Base-by-base conservation (phyloP, 1,140 invertebrate species). In the Latrodectus geometricus region DNA sequence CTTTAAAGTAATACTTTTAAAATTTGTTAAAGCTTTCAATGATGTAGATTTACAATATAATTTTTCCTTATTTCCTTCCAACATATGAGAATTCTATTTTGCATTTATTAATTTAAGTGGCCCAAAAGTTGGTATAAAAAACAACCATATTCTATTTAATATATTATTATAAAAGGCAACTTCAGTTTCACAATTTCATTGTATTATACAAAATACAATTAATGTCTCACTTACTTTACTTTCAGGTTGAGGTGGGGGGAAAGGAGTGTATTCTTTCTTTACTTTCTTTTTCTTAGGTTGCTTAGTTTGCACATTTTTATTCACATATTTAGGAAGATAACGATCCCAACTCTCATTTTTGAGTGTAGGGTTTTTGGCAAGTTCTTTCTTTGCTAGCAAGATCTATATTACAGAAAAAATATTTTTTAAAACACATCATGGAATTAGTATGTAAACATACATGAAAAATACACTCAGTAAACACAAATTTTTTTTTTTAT, bases 321-420 rank as follows among this genome's bases (percentile, higher is more conserved):
- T 95, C 89, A 95, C 97, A 90, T 99, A 99, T 89, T 97, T 98
- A 0, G 99, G 99, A 85, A 99, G 91, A 91, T 99, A 99, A 87
- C 97, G 93, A 61, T 98, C 96, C 99, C 99, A 99, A 90, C 96
- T 97, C 92, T 99, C 97, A 92, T 98, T 95, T 91, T 95, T 96
- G 35, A 99, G 90, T 89, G 95, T 95, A 0, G 96, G 95, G 93
- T 99, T 96, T 88, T 97, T 99, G 85, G 95, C 95, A 35, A 99
- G 91, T 92, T 99, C 98, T 89, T 95, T 93, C 91, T 99, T 99
- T 72, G 99, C 98, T 98, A 99, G 99, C 14, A 99, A 91, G 20
- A 96, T 95, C 78, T 85, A 21, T 50, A 1, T 14, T 8, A 74
- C 14, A 35, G n/a, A 70, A 70, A n/a, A n/a, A 11, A 21, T 11